A percentile compares a stretch with the other conserved stretches of the same genome.
Evolutionary conservation across 2,888 invertebrate species (phyloP).

Genomic region (Pasiphila rectangulata): DNA sequence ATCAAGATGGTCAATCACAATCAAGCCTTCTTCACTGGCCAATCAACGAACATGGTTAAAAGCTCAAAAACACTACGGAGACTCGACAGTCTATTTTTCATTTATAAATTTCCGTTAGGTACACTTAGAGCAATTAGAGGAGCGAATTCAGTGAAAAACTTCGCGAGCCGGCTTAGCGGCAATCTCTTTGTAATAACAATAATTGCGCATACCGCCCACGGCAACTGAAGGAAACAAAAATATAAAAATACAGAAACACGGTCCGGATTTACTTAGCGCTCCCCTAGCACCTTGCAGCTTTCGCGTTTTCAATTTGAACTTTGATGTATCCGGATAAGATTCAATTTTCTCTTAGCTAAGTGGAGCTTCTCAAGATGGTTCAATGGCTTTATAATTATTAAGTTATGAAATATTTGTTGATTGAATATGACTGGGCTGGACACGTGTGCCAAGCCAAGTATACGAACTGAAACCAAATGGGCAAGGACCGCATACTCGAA

Average conservation of each 20-base stretch:
- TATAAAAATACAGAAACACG: slow-evolving; percentile 45
- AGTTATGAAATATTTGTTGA: too few species aligned
- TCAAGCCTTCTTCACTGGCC: too few species aligned
- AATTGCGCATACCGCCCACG: slow-evolving; percentile 73
- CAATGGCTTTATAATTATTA: too few species aligned
- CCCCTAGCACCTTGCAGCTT: slow-evolving; percentile 16
- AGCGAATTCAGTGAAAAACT: slow-evolving; percentile 65
- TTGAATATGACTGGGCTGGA: too few species aligned
- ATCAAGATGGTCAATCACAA: too few species aligned
- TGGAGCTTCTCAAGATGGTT: too few species aligned
- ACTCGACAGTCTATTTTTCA: background rate
- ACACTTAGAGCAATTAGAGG: slow-evolving; percentile 50
- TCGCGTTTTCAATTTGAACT: slow-evolving; percentile 4
- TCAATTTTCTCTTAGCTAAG: background rate
- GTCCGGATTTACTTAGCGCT: slow-evolving; percentile 61
- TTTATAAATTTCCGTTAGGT: background rate
- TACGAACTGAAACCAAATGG: too few species aligned
- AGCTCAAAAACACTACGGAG: too few species aligned
- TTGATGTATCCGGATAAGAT: slow-evolving; percentile 1
- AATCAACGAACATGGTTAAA: too few species aligned
- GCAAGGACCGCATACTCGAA: too few species aligned
- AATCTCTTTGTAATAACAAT: slow-evolving; percentile 79
- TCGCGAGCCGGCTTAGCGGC: slow-evolving; percentile 66
- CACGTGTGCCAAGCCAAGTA: too few species aligned
- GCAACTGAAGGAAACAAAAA: slow-evolving; percentile 56